phyloP scores from a whole-genome alignment of 2,113 vertebrate species.

The Turdus rufiventris region DNA sequence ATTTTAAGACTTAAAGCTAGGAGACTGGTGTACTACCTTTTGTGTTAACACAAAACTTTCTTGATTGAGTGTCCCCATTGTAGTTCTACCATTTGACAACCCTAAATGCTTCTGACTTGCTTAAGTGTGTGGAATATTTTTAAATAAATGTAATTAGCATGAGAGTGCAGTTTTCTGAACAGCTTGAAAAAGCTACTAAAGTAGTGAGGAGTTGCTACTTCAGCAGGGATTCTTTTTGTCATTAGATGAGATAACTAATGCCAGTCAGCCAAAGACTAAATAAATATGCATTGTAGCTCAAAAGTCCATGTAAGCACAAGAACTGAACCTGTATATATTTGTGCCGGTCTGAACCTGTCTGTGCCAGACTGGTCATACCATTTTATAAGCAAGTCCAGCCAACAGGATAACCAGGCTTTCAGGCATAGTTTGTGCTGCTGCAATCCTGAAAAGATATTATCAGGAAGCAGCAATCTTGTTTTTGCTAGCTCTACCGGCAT shows the following conservation, averaged over 20 bases:
- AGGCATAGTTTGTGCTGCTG: constrained; percentile 8
- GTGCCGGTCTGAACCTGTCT: constrained; percentile 34
- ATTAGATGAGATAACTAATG: not conserved
- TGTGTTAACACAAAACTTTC: not conserved
- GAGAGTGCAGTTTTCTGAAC: not conserved
- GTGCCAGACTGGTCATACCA: not conserved
- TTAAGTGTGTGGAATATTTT: not conserved
- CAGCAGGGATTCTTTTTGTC: not conserved
- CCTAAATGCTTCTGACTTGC: not conserved
- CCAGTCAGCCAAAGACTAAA: not conserved
- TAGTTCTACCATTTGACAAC: not conserved
- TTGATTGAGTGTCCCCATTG: not conserved
- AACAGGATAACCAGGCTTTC: constrained; percentile 27
- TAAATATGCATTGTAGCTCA: not conserved
- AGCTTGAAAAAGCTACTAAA: not conserved
- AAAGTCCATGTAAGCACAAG: not conserved
- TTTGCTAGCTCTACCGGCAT: not conserved
- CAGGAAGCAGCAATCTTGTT: not conserved
- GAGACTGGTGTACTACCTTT: not conserved
- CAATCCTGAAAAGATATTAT: constrained; percentile 27
- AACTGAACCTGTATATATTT: not conserved
- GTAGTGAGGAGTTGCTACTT: not conserved
- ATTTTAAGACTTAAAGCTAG: not conserved
- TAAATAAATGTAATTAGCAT: not conserved
- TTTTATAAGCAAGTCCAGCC: not conserved